A percentile compares a stretch with the other conserved stretches of the same genome.
Evolutionary conservation across 2,888 invertebrate species (phyloP).

Genomic region (Drosophila macrothrix): DNA sequence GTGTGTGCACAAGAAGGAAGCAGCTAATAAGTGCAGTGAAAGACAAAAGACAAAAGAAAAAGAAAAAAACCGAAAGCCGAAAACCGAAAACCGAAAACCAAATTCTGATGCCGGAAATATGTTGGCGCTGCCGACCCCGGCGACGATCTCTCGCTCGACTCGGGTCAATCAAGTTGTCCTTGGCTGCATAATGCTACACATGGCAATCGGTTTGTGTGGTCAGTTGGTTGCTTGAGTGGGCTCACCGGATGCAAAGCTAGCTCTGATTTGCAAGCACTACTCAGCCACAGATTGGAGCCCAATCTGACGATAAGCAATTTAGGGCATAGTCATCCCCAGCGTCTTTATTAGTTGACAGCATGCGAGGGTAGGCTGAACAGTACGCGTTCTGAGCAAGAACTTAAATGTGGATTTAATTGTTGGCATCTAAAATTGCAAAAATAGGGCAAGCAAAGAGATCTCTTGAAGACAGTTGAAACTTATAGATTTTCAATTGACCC

Average conservation of each 20-base stretch:
- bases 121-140: constrained; percentile 48
- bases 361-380: not conserved
- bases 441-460: not conserved
- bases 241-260: constrained; percentile 32
- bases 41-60: constrained; percentile 34
- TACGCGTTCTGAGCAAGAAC: not conserved
- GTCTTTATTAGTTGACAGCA: not conserved
- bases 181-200: constrained; percentile 33
- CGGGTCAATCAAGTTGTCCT: constrained; percentile 61
- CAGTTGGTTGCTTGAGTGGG: constrained; percentile 43
- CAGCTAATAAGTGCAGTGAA: constrained; percentile 71
- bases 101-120: constrained; percentile 66
- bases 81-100: not conserved
- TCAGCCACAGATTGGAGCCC: not conserved
- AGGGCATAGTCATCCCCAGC: not conserved
- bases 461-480: not conserved
- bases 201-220: constrained; percentile 42
- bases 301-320: not conserved
- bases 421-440: not conserved
- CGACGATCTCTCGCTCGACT: constrained; percentile 34
- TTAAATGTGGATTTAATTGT: not conserved
- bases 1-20: constrained; percentile 58
- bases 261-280: not conserved
- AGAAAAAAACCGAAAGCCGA: not conserved
- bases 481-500: not conserved